Base-by-base conservation (phyloP, 2,113 vertebrate genomes). In the Leiothrix lutea region DNA sequence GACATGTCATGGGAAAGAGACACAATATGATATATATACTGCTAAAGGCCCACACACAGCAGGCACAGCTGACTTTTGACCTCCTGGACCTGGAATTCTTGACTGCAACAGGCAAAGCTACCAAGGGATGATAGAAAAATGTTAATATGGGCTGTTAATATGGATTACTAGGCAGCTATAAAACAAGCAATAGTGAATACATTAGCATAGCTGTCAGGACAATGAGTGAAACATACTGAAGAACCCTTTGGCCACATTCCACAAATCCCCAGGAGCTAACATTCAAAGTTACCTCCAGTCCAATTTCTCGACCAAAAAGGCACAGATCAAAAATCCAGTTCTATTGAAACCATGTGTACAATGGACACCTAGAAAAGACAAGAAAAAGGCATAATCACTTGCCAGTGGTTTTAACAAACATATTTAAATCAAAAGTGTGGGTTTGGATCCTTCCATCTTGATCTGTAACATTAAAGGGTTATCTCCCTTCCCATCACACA, bases 271-370 rank as follows among this genome's bases (percentile, higher is more conserved):
- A 81, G 33, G 23, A 81, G 62, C 44, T 75, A 88, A 88, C 6
- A 78, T 25, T 69, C 61, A 88, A 85, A 96, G 58, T 97, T 98
- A 99, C 99, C 99, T 99, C 99, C 99, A 99, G 97, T 99, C 99
- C 99, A 99, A 97, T 96, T 99, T 99, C 97, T 99, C 99, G 14
- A 99, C 99, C 98, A 99, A 98, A 98, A 99, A 99, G 86, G 99
- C 99, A 98, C 99, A 99, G 96, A 99, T 99, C 94, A 99, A 98
- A 97, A 99, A 99, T 92, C 99, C 99, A 38, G 99, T 99, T 82
- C 99, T 98, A 82, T 99, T 99, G 97, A 99, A 99, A 96, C 99
- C 99, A 95, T 99, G 99, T 9, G 99, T 99, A 97, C 99, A 99
- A 96, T 99, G 99, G 96, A 99, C 98, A 98, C 99, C 99, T 99